phyloP scores from a whole-genome alignment of 2,113 vertebrate species.

The Eurypyga helias region DNA sequence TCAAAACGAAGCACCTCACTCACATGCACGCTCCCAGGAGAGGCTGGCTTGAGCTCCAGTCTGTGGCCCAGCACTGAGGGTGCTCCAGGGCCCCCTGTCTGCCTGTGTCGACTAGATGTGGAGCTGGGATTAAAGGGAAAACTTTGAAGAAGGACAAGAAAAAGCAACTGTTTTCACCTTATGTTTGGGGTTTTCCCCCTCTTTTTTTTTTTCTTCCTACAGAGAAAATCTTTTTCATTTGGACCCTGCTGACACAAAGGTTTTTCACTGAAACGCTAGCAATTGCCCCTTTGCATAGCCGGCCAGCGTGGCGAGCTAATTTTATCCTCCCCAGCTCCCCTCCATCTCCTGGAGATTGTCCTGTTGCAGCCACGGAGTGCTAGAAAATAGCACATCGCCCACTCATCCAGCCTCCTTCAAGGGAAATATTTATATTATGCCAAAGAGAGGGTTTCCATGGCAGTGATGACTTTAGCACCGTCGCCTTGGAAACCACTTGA shows the following conservation, averaged over 20 bases:
- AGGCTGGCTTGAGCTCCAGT: background rate
- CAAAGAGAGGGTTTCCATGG: constrained; percentile 82
- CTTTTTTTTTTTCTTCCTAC: background rate
- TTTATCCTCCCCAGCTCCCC: constrained; percentile 12
- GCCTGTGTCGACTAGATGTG: accelerated
- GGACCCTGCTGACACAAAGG: background rate
- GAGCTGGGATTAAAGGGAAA: background rate
- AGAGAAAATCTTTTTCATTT: background rate
- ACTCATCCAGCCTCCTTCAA: constrained; percentile 76
- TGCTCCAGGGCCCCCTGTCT: background rate
- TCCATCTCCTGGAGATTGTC: constrained; percentile 41
- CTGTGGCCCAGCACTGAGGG: background rate
- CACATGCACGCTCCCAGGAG: background rate
- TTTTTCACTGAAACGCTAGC: background rate
- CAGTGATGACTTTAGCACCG: constrained; percentile 73
- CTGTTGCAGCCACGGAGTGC: constrained; percentile 51
- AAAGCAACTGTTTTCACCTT: background rate
- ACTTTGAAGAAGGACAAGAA: background rate
- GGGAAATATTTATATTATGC: constrained; percentile 83
- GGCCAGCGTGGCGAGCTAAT: constrained; percentile 19
- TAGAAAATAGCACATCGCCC: constrained; percentile 79
- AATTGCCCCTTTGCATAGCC: background rate
- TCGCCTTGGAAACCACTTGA: constrained; percentile 77
- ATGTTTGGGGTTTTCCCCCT: accelerated
- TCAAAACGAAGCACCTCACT: background rate